A percentile compares a stretch with the other conserved stretches of the same genome.
phyloP scores from a whole-genome alignment of 2,888 invertebrate genomes.

The Meta bourneti region DNA sequence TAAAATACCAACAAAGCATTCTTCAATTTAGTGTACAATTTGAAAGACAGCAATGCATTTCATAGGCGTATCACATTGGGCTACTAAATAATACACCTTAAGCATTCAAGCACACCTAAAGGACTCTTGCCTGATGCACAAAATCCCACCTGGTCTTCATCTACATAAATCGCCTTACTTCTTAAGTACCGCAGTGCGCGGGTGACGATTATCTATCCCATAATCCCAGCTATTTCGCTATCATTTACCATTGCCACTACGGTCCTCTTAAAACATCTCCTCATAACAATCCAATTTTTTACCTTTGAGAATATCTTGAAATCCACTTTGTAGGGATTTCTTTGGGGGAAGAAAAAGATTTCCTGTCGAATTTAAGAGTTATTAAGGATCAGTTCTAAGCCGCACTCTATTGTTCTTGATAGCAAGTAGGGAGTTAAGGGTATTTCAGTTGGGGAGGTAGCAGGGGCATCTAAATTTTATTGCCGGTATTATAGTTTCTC shows the following conservation, averaged over 20 bases:
- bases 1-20: too few relatives aligned
- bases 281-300: slow-evolving; percentile 32
- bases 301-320: slow-evolving; percentile 33
- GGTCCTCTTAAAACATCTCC: slow-evolving; percentile 2
- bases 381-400: slow-evolving; percentile 62
- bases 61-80: too few relatives aligned
- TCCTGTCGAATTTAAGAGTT: slow-evolving; percentile 70
- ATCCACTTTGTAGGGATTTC: slow-evolving; percentile 65
- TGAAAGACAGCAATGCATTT: too few relatives aligned
- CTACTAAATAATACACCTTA: background rate
- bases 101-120: background rate
- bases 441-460: slow-evolving; percentile 13
- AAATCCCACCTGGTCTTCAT: slow-evolving; percentile 8
- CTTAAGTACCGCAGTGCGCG: slow-evolving; percentile 1
- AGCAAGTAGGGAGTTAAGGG: slow-evolving; percentile 5
- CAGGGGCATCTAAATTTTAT: slow-evolving; percentile 41
- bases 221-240: slow-evolving; percentile 41
- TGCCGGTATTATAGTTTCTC: slow-evolving; percentile 20
- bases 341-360: slow-evolving; percentile 38
- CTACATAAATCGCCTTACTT: slow-evolving; percentile 20
- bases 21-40: too few relatives aligned
- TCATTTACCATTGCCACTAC: slow-evolving; percentile 11
- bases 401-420: slow-evolving; percentile 59
- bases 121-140: background rate
- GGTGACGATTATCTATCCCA: slow-evolving; percentile 11